phyloP scores from a whole-genome alignment of 2,797 vertebrate genomes.

The Etheostoma perlongum region DNA sequence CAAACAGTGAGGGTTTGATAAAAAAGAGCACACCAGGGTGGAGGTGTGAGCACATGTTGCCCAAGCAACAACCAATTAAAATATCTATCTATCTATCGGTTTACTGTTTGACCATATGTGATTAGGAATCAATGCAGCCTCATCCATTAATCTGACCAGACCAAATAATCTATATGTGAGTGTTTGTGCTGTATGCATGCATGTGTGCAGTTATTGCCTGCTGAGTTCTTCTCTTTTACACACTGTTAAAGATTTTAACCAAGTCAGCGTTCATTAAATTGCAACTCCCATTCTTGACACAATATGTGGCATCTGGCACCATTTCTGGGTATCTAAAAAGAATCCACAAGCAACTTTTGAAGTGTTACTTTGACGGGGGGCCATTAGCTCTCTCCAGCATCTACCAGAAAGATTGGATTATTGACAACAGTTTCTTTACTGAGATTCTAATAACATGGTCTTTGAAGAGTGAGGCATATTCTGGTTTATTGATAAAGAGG shows the following conservation, averaged over 20 bases:
- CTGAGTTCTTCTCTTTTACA: slow-evolving; percentile 32
- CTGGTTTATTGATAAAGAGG: slow-evolving; percentile 41
- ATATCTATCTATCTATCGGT: slow-evolving; percentile 4
- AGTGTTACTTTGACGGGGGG: slow-evolving; percentile 31
- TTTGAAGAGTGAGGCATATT: slow-evolving; percentile 39
- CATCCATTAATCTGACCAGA: slow-evolving; percentile 28
- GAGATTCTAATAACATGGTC: slow-evolving; percentile 9
- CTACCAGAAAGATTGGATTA: slow-evolving; percentile 49
- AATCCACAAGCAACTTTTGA: slow-evolving; percentile 57
- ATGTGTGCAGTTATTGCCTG: slow-evolving; percentile 35
- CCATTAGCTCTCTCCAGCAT: slow-evolving; percentile 42
- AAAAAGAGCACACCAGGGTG: neutral
- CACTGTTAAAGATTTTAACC: slow-evolving; percentile 33
- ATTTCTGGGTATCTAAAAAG: slow-evolving; percentile 31
- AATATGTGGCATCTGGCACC: slow-evolving; percentile 57
- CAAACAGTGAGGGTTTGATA: slow-evolving; percentile 6
- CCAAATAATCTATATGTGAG: slow-evolving; percentile 40
- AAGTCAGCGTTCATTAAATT: slow-evolving; percentile 51
- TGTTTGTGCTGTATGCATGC: slow-evolving; percentile 3
- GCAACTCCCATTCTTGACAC: slow-evolving; percentile 16
- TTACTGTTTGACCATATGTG: slow-evolving; percentile 16
- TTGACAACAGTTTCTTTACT: slow-evolving; percentile 29
- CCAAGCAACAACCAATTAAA: slow-evolving; percentile 13
- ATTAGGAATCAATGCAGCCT: slow-evolving; percentile 14
- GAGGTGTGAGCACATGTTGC: slow-evolving; percentile 19